phyloP scores from a whole-genome alignment of 1,140 invertebrate species.

The Drosophila orosa region DNA sequence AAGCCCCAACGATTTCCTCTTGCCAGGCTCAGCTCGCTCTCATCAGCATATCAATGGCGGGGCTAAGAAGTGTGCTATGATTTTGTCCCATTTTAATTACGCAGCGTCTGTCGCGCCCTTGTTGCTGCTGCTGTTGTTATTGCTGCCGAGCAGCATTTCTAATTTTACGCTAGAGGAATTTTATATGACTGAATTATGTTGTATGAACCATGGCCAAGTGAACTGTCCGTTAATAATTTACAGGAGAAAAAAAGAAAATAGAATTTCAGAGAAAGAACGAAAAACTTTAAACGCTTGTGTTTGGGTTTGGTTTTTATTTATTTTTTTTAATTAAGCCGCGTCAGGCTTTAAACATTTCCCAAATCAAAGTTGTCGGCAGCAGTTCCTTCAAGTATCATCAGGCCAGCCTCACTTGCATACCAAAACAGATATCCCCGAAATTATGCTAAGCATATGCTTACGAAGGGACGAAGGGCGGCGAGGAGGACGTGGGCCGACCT shows the following conservation, averaged over 20 bases:
- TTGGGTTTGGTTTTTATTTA: conserved; percentile 32
- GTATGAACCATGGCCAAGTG: conserved; percentile 66
- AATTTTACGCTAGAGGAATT: conserved; percentile 81
- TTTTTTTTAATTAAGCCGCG: conserved; percentile 69
- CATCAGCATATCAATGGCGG: conserved; percentile 79
- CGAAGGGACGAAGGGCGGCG: conserved; percentile 6
- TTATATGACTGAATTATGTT: conserved; percentile 83
- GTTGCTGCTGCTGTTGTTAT: conserved; percentile 34
- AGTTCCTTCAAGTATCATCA: conserved; percentile 49
- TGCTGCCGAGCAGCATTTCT: conserved; percentile 69
- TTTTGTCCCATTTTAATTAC: conserved; percentile 75
- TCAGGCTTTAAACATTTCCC: conserved; percentile 50
- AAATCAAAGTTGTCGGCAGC: conserved; percentile 71
- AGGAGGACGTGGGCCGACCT: conserved; percentile 42
- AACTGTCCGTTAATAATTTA: conserved; percentile 67
- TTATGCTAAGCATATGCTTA: conserved; percentile 80
- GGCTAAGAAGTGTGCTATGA: conserved; percentile 60
- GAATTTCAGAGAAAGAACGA: not conserved
- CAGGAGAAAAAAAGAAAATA: conserved; percentile 38
- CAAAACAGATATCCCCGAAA: conserved; percentile 55
- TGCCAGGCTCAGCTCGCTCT: conserved; percentile 24
- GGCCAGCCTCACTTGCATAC: conserved; percentile 56
- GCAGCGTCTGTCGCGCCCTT: conserved; percentile 53
- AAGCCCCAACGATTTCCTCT: conserved; percentile 52
- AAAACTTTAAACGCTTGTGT: conserved; percentile 36